A percentile compares a stretch with the other conserved stretches of the same genome.
phyloP scores from a whole-genome alignment of 2,797 vertebrate genomes.

The Tragelaphus eurycerus region DNA sequence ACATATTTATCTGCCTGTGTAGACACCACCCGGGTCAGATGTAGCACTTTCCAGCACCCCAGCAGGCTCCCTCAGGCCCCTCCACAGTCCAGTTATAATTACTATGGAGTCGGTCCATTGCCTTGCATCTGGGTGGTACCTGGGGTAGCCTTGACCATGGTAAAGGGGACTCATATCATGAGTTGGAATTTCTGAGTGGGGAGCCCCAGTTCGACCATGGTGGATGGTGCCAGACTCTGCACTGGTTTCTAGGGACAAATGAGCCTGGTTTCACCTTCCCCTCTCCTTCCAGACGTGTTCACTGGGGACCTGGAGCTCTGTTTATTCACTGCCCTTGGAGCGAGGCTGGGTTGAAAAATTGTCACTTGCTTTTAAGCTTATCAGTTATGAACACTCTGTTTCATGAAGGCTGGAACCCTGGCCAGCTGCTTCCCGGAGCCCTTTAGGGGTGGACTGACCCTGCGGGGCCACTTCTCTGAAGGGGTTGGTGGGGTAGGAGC shows the following conservation, averaged over 20 bases:
- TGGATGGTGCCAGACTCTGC: neutral
- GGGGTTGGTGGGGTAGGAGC: neutral
- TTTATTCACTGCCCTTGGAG: slow-evolving; percentile 61
- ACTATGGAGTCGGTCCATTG: neutral
- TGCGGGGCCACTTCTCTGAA: neutral
- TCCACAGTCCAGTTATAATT: neutral
- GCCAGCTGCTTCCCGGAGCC: slow-evolving; percentile 42
- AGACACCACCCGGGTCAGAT: neutral
- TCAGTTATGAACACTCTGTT: neutral
- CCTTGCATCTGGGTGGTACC: neutral
- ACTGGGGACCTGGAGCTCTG: slow-evolving; percentile 16
- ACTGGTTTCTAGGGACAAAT: neutral
- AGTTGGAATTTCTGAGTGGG: slow-evolving; percentile 11
- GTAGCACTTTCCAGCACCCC: neutral
- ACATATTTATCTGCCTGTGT: neutral
- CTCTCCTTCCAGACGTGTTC: neutral
- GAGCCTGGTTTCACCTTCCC: slow-evolving; percentile 45
- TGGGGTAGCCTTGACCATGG: neutral
- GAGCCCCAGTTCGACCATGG: neutral
- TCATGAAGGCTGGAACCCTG: neutral
- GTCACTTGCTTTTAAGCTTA: slow-evolving; percentile 72
- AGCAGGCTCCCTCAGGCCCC: neutral
- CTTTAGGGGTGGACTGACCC: neutral
- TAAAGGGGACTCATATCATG: neutral
- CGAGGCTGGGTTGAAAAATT: slow-evolving; percentile 62